Percentiles rank a stretch among this genome's conserved stretches.
Conservation (phyloP, 2,888 invertebrate genomes). For the Nymphalis c-album region DNA sequence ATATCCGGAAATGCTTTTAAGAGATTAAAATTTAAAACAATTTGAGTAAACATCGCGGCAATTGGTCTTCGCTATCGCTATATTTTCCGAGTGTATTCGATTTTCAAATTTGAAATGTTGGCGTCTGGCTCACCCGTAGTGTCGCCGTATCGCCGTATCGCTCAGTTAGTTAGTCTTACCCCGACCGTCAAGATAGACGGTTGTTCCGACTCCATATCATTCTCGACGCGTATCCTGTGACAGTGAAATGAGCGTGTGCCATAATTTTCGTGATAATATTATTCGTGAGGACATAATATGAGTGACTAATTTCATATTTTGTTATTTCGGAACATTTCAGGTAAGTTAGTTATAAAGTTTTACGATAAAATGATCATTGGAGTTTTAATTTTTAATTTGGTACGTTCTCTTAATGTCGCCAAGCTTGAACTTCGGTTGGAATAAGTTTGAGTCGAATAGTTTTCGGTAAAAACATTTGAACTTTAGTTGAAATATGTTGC, state of each 20-base stretch:
- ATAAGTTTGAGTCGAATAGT: slow-evolving; percentile 12
- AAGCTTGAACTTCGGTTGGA: background rate
- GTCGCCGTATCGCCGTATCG: background rate
- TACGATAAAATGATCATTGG: background rate
- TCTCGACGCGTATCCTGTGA: slow-evolving; percentile 7
- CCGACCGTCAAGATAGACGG: slow-evolving; percentile 18
- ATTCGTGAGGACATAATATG: background rate
- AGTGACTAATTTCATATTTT: background rate
- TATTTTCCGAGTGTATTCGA: background rate
- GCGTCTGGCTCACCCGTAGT: background rate
- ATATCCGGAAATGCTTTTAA: slow-evolving; percentile 3
- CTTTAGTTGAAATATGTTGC: slow-evolving; percentile 25
- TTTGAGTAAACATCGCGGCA: slow-evolving; percentile 3
- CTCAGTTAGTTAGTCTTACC: slow-evolving; percentile 22
- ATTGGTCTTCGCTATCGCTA: background rate
- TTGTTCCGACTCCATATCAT: slow-evolving; percentile 10
- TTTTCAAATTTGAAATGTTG: slow-evolving; percentile 14
- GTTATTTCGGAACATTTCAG: slow-evolving; percentile 1
- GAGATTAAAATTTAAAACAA: slow-evolving; percentile 7
- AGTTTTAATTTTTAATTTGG: slow-evolving; percentile 21
- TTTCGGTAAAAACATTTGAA: slow-evolving; percentile 22
- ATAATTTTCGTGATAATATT: slow-evolving; percentile 14
- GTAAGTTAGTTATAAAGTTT: slow-evolving; percentile 1
- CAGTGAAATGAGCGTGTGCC: slow-evolving; percentile 30
- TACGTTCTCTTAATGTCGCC: slow-evolving; percentile 3